These are phyloP conservation scores for Riptortus pedestris DNA, from an alignment of 1,140 invertebrate genomes.

Conservation along the genomic window DNA sequence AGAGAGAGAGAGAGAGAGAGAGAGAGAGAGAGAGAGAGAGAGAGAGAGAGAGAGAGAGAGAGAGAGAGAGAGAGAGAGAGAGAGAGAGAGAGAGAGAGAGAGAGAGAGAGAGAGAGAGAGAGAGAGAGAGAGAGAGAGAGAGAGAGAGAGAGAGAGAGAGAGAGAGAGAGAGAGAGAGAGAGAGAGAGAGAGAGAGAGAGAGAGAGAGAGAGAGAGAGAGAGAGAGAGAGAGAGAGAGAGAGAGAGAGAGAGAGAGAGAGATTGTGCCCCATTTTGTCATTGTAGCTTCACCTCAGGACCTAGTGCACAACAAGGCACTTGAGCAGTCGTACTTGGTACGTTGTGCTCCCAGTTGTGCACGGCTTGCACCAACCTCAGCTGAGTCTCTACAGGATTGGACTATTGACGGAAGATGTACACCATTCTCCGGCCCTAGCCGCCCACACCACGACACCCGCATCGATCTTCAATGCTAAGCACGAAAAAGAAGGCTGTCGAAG, in stretches of 20 bases:
- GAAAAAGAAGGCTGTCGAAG: no score
- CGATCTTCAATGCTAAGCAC: no score
- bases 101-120: neutral
- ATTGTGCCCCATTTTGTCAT: no score
- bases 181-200: conserved; percentile 1
- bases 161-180: neutral
- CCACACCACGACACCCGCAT: no score
- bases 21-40: neutral
- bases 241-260: neutral
- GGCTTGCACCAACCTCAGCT: no score
- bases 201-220: neutral
- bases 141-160: neutral
- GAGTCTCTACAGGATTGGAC: no score
- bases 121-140: neutral
- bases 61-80: neutral
- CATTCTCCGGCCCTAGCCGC: no score
- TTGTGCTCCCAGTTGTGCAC: no score
- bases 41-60: neutral
- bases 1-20: neutral
- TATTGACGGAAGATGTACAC: no score
- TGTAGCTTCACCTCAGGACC: no score
- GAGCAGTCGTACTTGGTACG: no score
- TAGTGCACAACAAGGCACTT: no score
- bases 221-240: neutral
- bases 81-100: neutral